These are phyloP conservation scores for Distichodus sexfasciatus DNA, from an alignment of 2,797 vertebrate species.

Conservation along the genomic window DNA sequence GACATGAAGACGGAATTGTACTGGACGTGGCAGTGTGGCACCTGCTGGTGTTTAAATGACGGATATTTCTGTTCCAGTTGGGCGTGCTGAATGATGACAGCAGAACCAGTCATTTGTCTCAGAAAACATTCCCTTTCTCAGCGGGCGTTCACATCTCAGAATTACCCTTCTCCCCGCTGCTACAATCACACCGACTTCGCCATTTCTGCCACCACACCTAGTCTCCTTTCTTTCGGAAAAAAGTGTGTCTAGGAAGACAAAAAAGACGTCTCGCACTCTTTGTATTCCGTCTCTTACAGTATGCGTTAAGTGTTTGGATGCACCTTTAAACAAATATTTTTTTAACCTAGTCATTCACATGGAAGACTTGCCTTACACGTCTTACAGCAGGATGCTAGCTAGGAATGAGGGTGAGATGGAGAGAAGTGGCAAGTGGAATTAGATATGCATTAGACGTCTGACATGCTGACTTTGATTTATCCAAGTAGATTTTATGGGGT, in stretches of 20 bases:
- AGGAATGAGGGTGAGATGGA: too few species aligned
- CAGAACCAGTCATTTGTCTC: slow-evolving; percentile 43
- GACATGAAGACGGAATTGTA: slow-evolving; percentile 38
- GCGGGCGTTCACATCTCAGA: slow-evolving; percentile 38
- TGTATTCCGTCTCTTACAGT: not conserved
- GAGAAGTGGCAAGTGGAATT: too few species aligned
- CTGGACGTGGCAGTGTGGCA: slow-evolving; percentile 35
- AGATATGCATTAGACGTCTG: too few species aligned
- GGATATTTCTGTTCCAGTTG: slow-evolving; percentile 33
- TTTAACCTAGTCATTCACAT: too few species aligned
- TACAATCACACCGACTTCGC: slow-evolving; percentile 34
- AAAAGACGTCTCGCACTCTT: not conserved
- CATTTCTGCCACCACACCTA: not conserved
- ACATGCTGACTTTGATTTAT: too few species aligned
- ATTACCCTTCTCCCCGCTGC: slow-evolving; percentile 38
- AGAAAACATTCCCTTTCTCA: slow-evolving; percentile 30
- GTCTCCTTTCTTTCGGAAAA: not conserved
- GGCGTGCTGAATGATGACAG: slow-evolving; percentile 38
- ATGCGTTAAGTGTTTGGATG: too few species aligned
- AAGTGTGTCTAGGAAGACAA: not conserved
- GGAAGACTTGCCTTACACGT: too few species aligned
- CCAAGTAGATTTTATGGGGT: too few species aligned
- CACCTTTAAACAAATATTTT: too few species aligned
- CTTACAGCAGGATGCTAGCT: too few species aligned
- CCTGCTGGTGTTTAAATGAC: slow-evolving; percentile 43